These are phyloP conservation scores for Neotragus moschatus DNA, from an alignment of 2,113 vertebrate species.

Conservation along the genomic window DNA sequence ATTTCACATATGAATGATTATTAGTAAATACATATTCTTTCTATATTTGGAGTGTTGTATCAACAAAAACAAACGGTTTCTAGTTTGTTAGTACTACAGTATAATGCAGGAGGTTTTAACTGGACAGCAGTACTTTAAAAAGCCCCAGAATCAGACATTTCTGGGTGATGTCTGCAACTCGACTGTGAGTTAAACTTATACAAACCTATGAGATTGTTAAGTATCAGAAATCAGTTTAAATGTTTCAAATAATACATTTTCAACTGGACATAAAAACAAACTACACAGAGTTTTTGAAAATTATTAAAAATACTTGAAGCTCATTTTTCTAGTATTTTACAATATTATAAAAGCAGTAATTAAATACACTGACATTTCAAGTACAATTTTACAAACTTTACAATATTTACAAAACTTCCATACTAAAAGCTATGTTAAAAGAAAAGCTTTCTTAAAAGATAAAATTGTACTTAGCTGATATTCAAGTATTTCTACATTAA, in stretches of 20 bases:
- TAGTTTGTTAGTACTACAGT: neutral
- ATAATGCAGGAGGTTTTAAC: neutral
- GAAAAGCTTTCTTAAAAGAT: conserved; percentile 58
- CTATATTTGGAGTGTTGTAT: conserved; percentile 66
- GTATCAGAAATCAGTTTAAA: conserved; percentile 15
- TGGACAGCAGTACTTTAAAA: neutral
- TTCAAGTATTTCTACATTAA: conserved; percentile 63
- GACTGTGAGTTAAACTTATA: neutral
- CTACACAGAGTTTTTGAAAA: conserved; percentile 24
- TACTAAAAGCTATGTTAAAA: conserved; percentile 61
- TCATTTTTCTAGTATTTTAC: conserved; percentile 51
- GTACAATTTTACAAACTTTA: conserved; percentile 77
- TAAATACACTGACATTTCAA: conserved; percentile 77
- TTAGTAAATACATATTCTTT: conserved; percentile 57
- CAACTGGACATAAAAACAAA: neutral
- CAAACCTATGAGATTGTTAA: conserved; percentile 6
- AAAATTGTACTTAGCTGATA: conserved; percentile 37
- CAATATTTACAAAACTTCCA: conserved; percentile 76
- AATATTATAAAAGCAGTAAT: conserved; percentile 53
- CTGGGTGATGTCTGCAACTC: neutral
- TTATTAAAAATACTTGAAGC: conserved; percentile 50
- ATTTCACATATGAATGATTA: conserved; percentile 47
- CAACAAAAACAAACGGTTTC: conserved; percentile 67
- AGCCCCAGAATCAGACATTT: neutral
- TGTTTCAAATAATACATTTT: conserved; percentile 44